phyloP scores from a whole-genome alignment of 1,140 invertebrate species.

The Drosophila watanabei region DNA sequence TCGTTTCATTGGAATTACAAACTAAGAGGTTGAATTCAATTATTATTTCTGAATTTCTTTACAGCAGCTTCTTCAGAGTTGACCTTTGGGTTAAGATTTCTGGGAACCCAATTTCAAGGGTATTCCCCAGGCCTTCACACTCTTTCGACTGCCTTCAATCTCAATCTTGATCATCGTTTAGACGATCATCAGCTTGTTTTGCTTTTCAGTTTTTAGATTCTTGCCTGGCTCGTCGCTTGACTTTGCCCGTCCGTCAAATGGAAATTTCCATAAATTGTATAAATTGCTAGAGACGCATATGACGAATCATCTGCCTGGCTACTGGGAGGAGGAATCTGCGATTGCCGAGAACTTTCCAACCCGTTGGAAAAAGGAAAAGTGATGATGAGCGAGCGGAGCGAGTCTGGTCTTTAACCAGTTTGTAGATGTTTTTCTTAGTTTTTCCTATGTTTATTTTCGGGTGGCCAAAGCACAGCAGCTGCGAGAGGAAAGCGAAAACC shows the following conservation, averaged over 20 bases:
- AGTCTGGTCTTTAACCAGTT: slow-evolving; percentile 58
- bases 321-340: slow-evolving; percentile 10
- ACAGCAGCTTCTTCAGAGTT: slow-evolving; percentile 4
- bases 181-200: slow-evolving; percentile 15
- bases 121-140: slow-evolving; percentile 12
- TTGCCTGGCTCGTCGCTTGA: slow-evolving; percentile 23
- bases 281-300: slow-evolving; percentile 39
- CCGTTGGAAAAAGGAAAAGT: slow-evolving; percentile 78
- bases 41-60: slow-evolving; percentile 19
- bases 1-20: background rate
- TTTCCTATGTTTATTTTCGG: slow-evolving; percentile 16
- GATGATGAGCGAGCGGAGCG: slow-evolving; percentile 25
- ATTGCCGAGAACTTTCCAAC: slow-evolving; percentile 74
- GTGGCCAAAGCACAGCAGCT: slow-evolving; percentile 28
- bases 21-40: slow-evolving; percentile 8
- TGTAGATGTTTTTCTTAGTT: slow-evolving; percentile 11
- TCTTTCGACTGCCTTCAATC: slow-evolving; percentile 15
- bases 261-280: slow-evolving; percentile 61
- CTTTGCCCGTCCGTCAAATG: slow-evolving; percentile 29
- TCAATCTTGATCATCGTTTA: slow-evolving; percentile 20
- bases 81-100: slow-evolving; percentile 18
- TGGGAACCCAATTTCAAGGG: slow-evolving; percentile 21
- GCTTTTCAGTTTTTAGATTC: slow-evolving; percentile 8
- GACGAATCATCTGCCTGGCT: slow-evolving; percentile 32
- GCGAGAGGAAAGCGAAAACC: slow-evolving; percentile 73